These are phyloP conservation scores for Alfaro cultratus DNA, from an alignment of 2,797 vertebrate genomes.

Conservation along the genomic window DNA sequence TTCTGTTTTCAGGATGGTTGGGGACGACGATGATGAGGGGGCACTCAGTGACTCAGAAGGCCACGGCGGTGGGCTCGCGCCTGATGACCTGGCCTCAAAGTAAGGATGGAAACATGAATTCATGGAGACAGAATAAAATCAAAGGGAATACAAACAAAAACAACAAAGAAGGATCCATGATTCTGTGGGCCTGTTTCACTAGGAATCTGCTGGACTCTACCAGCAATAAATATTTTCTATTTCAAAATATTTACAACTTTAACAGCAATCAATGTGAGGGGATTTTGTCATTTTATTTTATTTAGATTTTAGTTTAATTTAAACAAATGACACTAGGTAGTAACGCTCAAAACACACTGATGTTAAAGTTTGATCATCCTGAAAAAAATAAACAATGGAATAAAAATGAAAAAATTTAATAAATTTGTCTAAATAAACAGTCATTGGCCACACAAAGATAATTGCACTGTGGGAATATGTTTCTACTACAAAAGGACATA, in stretches of 20 bases:
- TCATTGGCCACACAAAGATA: background rate
- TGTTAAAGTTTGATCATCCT: background rate
- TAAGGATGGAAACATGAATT: constrained; percentile 76
- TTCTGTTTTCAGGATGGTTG: constrained; percentile 85
- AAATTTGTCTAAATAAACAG: background rate
- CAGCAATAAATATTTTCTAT: too few relatives aligned
- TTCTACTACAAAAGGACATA: background rate
- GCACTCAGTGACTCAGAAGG: constrained; percentile 90
- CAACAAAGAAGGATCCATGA: background rate
- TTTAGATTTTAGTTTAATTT: background rate
- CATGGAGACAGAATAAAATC: background rate
- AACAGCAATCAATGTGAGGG: background rate
- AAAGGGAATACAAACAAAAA: background rate
- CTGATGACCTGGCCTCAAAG: constrained; percentile 91
- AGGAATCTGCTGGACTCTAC: background rate
- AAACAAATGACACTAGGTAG: background rate
- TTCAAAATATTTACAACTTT: background rate
- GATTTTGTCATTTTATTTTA: background rate
- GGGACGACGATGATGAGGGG: constrained; percentile 89
- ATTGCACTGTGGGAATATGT: background rate
- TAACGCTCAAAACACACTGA: background rate
- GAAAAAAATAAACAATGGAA: background rate
- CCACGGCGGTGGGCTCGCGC: constrained; percentile 77
- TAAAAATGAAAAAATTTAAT: background rate
- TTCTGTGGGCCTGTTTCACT: background rate